Conservation (phyloP, 2,797 vertebrate species). For the Brachyalestes nurse region DNA sequence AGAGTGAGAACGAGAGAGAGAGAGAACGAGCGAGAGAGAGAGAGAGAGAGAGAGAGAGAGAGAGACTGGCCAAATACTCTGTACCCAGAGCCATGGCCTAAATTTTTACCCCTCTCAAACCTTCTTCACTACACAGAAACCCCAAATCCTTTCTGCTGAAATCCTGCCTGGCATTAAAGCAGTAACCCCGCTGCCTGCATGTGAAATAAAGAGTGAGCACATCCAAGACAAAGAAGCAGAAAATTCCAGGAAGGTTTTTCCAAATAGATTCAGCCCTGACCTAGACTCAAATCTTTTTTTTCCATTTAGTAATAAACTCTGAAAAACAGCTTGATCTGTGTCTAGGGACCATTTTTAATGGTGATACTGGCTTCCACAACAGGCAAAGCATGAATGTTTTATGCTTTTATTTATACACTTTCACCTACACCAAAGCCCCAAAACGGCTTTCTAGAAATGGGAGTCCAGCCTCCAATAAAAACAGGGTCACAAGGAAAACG, state of each 20-base stretch:
- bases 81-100: slow-evolving; percentile 38
- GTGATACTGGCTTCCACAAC: no score
- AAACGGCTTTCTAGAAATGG: no score
- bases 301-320: background rate
- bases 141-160: slow-evolving; percentile 16
- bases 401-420: no score
- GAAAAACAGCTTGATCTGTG: background rate
- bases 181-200: background rate
- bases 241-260: background rate
- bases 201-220: background rate
- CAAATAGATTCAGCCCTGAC: background rate
- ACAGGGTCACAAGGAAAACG: no score
- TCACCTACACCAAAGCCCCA: no score
- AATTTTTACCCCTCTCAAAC: slow-evolving; percentile 28
- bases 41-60: background rate
- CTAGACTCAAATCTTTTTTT: background rate
- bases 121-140: slow-evolving; percentile 29
- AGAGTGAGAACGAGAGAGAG: no score
- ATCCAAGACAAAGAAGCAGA: background rate
- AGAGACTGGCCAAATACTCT: slow-evolving; percentile 34
- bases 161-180: background rate
- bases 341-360: background rate
- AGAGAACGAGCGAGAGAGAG: background rate
- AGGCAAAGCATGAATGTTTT: no score
- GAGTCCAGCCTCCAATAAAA: no score